A percentile compares a stretch with the other conserved stretches of the same genome.
Conservation (phyloP, 2,888 invertebrate genomes). For the Silvanus unidentatus region DNA sequence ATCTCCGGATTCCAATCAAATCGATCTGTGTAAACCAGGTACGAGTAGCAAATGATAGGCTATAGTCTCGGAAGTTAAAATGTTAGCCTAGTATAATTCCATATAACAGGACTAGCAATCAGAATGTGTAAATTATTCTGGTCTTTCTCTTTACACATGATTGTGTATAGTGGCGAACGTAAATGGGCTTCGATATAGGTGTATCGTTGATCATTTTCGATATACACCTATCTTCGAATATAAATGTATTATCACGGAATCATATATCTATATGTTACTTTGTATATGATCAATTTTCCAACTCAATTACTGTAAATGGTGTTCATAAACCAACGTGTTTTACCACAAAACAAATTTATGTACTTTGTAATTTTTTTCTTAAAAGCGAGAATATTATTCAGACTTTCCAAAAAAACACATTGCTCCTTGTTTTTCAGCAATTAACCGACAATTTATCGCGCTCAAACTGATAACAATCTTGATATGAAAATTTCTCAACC, state of each 20-base stretch:
- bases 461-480: too few species aligned
- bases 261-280: slow-evolving; percentile 26
- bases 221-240: too few species aligned
- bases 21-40: slow-evolving; percentile 40
- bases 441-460: too few species aligned
- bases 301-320: slow-evolving; percentile 27
- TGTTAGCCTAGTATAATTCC: slow-evolving; percentile 44
- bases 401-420: too few species aligned
- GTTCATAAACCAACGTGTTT: slow-evolving; percentile 1
- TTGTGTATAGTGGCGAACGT: slow-evolving; percentile 22
- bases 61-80: slow-evolving; percentile 45
- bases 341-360: not conserved
- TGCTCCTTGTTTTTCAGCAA: too few species aligned
- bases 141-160: not conserved
- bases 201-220: slow-evolving; percentile 23
- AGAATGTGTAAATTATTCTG: slow-evolving; percentile 45
- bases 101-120: slow-evolving; percentile 44
- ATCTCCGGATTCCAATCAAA: slow-evolving; percentile 42
- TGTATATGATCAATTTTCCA: slow-evolving; percentile 38
- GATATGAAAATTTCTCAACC: too few species aligned
- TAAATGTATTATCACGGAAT: slow-evolving; percentile 36
- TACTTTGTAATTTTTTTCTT: not conserved
- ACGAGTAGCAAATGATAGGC: slow-evolving; percentile 44
- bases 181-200: slow-evolving; percentile 42
- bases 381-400: too few species aligned